Base-by-base conservation (phyloP, 2,888 invertebrate species). In the Cremastobaeus sp. region DNA sequence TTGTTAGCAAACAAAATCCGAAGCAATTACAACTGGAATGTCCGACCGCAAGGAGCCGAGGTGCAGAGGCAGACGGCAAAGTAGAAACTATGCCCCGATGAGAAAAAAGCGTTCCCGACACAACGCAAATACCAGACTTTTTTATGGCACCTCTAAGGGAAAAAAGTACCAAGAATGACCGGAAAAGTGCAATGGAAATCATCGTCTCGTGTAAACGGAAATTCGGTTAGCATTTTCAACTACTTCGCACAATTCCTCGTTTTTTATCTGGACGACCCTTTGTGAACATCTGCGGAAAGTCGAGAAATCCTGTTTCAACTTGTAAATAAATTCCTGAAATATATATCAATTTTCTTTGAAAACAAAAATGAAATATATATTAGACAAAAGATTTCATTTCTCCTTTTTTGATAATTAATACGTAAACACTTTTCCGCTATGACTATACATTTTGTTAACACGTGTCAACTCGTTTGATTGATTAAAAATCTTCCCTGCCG, bases 1-100 rank as follows among this genome's bases (percentile, higher is more conserved):
- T 82, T 74, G 81, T 81, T 78, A 59, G 79, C 79, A 80, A 81
- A 83, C 83, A 82, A 84, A 83, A 85, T 84, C 81, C 77, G 64
- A 79, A 77, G 82, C 81, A 84, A 85, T 85, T 82, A 83, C 81
- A 77, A 43, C 34, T 76, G 82, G 84, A 83, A 84, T 83, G 80
- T 78, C 60, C 32, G 76, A 62, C 66, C 74, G 64, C 74, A 54
- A 54, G 54, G 66, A 65, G 47, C 30, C 39, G 25, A 25, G 32
- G 34, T 54, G 65, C 41, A 30, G 4, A 5, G 5, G 25, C 8
- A 25, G 25, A 5, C 25, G 25, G 25, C 25, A 25, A 8, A 4
- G 52, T 18, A 12, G 48, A 72, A 72, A 50, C 50, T 34, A 35
- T 37, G 39, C 34, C 30, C 41, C 54, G 30, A 45, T n/a, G 41